Conservation (phyloP, 1,140 invertebrate genomes). For the Drosophila sproati region DNA sequence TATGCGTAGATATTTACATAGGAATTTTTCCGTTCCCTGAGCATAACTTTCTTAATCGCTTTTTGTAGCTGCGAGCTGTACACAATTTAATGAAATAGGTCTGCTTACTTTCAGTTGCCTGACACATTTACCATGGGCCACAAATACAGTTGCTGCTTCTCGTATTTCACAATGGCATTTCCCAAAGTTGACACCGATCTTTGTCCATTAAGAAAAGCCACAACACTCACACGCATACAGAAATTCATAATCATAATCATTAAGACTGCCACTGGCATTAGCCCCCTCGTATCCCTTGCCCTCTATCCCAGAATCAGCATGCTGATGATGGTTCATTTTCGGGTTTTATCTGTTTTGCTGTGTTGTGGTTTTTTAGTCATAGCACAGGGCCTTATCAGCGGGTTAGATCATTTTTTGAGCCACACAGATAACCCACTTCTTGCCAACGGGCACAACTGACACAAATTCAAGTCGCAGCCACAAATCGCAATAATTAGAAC, state of each 20-base stretch:
- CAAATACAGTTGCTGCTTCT: constrained; percentile 21
- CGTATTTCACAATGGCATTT: constrained; percentile 21
- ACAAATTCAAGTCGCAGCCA: constrained; percentile 55
- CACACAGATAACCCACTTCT: constrained; percentile 69
- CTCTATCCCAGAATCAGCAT: background rate
- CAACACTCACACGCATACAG: constrained; percentile 16
- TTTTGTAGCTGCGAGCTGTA: constrained; percentile 3
- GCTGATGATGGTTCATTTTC: constrained; percentile 6
- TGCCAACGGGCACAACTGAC: constrained; percentile 35
- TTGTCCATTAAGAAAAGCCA: constrained; percentile 45
- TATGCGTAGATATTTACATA: background rate
- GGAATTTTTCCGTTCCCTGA: background rate
- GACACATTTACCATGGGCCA: constrained; percentile 39
- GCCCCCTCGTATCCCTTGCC: constrained; percentile 40
- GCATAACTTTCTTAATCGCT: constrained; percentile 17
- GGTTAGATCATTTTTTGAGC: constrained; percentile 61
- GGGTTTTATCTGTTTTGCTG: constrained; percentile 7
- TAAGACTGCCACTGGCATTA: constrained; percentile 75
- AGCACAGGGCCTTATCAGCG: constrained; percentile 34
- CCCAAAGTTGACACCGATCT: constrained; percentile 70
- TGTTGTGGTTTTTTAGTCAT: constrained; percentile 50
- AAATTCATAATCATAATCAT: constrained; percentile 76
- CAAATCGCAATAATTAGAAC: constrained; percentile 68
- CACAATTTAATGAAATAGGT: constrained; percentile 2
- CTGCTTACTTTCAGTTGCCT: constrained; percentile 18